phyloP scores from a whole-genome alignment of 1,140 invertebrate genomes.

The Drosophila trapezifrons region DNA sequence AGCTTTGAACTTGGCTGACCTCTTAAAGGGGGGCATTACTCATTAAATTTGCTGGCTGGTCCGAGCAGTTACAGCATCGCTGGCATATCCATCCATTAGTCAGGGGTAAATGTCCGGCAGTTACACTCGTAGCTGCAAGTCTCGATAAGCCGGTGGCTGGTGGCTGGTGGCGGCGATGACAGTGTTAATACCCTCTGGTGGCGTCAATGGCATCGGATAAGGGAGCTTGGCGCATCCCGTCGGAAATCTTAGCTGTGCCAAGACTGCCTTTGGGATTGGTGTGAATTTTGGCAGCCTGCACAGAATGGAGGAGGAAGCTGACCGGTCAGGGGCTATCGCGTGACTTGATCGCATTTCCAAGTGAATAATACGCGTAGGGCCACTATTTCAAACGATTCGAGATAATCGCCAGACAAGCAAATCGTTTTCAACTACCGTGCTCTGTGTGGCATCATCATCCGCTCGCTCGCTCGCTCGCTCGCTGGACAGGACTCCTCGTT shows the following conservation, averaged over 20 bases:
- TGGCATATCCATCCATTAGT: slow-evolving; percentile 29
- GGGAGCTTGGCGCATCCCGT: neutral
- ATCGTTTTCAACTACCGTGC: slow-evolving; percentile 61
- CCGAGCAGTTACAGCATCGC: slow-evolving; percentile 18
- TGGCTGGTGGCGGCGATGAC: slow-evolving; percentile 10
- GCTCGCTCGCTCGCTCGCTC: no score
- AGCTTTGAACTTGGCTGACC: slow-evolving; percentile 19
- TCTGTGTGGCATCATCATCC: slow-evolving; percentile 51
- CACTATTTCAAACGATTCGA: slow-evolving; percentile 47
- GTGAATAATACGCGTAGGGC: slow-evolving; percentile 50
- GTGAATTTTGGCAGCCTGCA: slow-evolving; percentile 64
- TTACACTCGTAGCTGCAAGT: slow-evolving; percentile 2
- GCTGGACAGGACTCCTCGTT: slow-evolving; percentile 34
- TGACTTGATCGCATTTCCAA: slow-evolving; percentile 64
- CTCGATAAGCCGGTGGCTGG: slow-evolving; percentile 27
- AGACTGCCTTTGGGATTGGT: slow-evolving; percentile 23
- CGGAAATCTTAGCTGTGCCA: slow-evolving; percentile 6
- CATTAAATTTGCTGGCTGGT: slow-evolving; percentile 11
- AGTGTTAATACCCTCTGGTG: slow-evolving; percentile 25
- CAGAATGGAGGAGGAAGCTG: no score
- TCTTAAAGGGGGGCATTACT: slow-evolving; percentile 22
- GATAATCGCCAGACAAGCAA: slow-evolving; percentile 61
- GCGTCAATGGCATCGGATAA: slow-evolving; percentile 32
- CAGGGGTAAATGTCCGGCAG: slow-evolving; percentile 26
- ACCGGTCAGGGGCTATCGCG: slow-evolving; percentile 26